A percentile compares a stretch with the other conserved stretches of the same genome.
These are phyloP conservation scores for Montipora sp. DNA, from an alignment of 64 coral and sea anemone species.

Conservation along the genomic window DNA sequence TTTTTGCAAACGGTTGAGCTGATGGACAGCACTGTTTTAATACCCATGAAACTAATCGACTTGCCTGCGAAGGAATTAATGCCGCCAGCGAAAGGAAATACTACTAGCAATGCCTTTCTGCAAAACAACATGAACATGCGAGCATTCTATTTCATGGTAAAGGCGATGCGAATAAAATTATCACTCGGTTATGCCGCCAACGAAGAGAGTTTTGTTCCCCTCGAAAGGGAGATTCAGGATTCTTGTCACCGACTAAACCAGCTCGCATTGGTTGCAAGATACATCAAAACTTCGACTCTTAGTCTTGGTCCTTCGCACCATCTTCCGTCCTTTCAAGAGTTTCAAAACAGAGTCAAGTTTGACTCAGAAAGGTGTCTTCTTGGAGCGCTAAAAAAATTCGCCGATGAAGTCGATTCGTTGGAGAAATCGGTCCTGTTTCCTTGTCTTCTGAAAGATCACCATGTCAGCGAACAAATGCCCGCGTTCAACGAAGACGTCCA, in stretches of 20 bases:
- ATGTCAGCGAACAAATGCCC: slow-evolving; percentile 32
- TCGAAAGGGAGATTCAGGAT: slow-evolving; percentile 31
- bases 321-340: slow-evolving; percentile 19
- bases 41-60: slow-evolving; percentile 46
- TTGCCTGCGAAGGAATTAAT: slow-evolving; percentile 23
- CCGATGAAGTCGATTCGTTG: slow-evolving; percentile 36
- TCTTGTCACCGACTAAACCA: slow-evolving; percentile 40
- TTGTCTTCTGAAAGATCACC: slow-evolving; percentile 12
- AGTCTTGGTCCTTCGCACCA: background rate
- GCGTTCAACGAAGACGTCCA: slow-evolving; percentile 7
- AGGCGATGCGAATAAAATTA: slow-evolving; percentile 35
- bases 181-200: slow-evolving; percentile 18
- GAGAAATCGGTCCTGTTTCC: slow-evolving; percentile 40
- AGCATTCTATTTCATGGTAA: slow-evolving; percentile 50
- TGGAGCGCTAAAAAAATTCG: slow-evolving; percentile 19
- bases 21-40: slow-evolving; percentile 30
- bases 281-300: slow-evolving; percentile 23
- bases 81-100: slow-evolving; percentile 10
- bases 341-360: background rate
- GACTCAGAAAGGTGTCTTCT: slow-evolving; percentile 12
- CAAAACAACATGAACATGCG: slow-evolving; percentile 52
- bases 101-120: background rate
- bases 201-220: slow-evolving; percentile 4
- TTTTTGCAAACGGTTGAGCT: slow-evolving; percentile 37
- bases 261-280: slow-evolving; percentile 22